Percentiles rank a stretch among this genome's conserved stretches.
These are phyloP conservation scores for Nematostella vectensis DNA, from an alignment of 92 coral and sea anemone species.

Conservation along the genomic window DNA sequence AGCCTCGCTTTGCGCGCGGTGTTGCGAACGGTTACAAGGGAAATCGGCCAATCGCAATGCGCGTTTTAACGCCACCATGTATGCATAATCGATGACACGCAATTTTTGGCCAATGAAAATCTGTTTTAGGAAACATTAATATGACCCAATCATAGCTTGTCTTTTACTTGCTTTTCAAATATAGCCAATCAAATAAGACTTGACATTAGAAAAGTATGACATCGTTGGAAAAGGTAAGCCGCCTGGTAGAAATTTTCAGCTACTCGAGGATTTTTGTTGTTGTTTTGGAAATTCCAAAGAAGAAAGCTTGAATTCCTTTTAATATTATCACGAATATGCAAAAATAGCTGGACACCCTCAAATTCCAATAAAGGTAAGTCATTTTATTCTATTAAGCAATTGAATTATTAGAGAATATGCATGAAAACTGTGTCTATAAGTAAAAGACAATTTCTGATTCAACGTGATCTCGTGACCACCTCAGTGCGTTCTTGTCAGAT, in stretches of 20 bases:
- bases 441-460: too few species aligned
- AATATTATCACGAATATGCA: too few species aligned
- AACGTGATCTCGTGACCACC: too few species aligned
- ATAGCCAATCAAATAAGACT: slow-evolving; percentile 10
- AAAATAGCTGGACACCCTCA: too few species aligned
- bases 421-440: too few species aligned
- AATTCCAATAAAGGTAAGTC: too few species aligned
- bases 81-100: not conserved
- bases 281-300: slow-evolving; percentile 7
- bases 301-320: too few species aligned
- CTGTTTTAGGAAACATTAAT: not conserved
- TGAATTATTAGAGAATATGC: too few species aligned
- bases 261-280: too few species aligned
- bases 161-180: not conserved
- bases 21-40: slow-evolving; percentile 72
- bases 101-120: not conserved
- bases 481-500: too few species aligned
- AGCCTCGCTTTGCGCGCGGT: slow-evolving; percentile 63
- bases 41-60: slow-evolving; percentile 60
- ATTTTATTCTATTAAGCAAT: too few species aligned
- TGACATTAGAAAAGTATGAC: not conserved
- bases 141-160: slow-evolving; percentile 15
- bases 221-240: not conserved
- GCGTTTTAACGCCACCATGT: slow-evolving; percentile 8
- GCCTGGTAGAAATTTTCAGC: slow-evolving; percentile 20